phyloP scores from a whole-genome alignment of 1,140 invertebrate genomes.

The Lepidurus apus region DNA sequence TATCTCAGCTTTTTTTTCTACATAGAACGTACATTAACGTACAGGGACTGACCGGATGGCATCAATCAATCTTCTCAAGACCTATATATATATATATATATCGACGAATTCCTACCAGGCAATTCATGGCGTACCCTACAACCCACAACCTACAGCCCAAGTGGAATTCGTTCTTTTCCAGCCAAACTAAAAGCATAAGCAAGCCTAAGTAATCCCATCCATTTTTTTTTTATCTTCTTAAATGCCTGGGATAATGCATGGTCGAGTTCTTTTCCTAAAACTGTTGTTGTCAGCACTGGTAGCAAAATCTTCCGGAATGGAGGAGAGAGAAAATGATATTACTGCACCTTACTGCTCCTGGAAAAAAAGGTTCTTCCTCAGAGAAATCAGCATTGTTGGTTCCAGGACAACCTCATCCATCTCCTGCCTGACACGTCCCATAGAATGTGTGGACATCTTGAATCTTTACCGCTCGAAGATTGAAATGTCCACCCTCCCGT shows the following conservation, averaged over 20 bases:
- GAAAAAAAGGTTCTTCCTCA: not conserved
- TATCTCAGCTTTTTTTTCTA: too few species aligned
- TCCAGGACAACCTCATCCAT: slow-evolving; percentile 10
- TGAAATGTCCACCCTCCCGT: not conserved
- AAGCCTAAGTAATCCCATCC: not conserved
- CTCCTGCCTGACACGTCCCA: slow-evolving; percentile 16
- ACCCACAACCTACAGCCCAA: not conserved
- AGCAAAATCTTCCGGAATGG: not conserved
- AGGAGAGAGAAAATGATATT: too few species aligned
- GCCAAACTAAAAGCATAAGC: not conserved
- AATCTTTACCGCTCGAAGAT: slow-evolving; percentile 8
- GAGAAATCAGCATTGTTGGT: not conserved
- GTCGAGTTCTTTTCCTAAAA: not conserved
- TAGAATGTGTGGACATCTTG: slow-evolving; percentile 18
- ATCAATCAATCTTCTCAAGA: not conserved
- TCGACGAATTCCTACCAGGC: not conserved
- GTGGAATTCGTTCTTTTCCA: not conserved
- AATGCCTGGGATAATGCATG: not conserved
- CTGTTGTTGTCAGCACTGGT: not conserved
- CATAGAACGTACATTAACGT: too few species aligned
- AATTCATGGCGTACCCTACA: not conserved
- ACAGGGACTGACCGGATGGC: not conserved
- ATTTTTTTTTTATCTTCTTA: not conserved
- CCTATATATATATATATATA: not conserved
- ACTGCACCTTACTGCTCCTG: not conserved